Base-by-base conservation (phyloP, 1,140 invertebrate genomes). In the Melitaea cinxia region DNA sequence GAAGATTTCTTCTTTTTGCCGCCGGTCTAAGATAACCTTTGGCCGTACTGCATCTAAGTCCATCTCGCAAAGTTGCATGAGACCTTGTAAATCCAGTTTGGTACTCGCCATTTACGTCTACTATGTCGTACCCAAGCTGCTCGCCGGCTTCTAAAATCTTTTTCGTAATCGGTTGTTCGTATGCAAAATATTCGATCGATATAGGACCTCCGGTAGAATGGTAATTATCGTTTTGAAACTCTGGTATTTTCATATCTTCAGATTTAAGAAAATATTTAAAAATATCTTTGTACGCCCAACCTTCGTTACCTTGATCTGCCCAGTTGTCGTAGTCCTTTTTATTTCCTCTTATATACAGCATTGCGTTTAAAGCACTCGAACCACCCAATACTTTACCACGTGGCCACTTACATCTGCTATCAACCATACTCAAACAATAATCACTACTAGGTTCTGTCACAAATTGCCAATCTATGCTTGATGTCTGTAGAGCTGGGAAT, bases 291-390 rank as follows among this genome's bases (percentile, higher is more conserved):
- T 96, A 95, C 15, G 94, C 92, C 93, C 96, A 97, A 12, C 93
- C 96, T 1, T 80, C 55, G 84, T 95, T 97, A 70, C 93, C 96
- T 83, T 94, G 76, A 30, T 86, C 85, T 17, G 93, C 94, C 96
- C 97, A 98, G 12, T 93, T 82, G 78, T 99, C 95, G 78, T 98
- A 99, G 87, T 98, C 97, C 2, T 84, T 90, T 33, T 92, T 93
- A 88, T 98, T 97, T 0, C 97, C 97, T 26, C 97, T 90, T 0
- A 97, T 93, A 71, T 98, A 98, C 33, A 97, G 92, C 96, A 98
- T 98, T 2, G 95, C 96, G 79, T 98, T 98, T 10, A 98, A 85
- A 2, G 94, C 94, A 70, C 95, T 96, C 1, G 94, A 95, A 1
- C 98, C 97, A 7, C 97, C 97, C 3, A 97, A 80, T 30, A 95